Base-by-base conservation (phyloP, 2,797 vertebrate genomes). In the Helostoma temminkii region DNA sequence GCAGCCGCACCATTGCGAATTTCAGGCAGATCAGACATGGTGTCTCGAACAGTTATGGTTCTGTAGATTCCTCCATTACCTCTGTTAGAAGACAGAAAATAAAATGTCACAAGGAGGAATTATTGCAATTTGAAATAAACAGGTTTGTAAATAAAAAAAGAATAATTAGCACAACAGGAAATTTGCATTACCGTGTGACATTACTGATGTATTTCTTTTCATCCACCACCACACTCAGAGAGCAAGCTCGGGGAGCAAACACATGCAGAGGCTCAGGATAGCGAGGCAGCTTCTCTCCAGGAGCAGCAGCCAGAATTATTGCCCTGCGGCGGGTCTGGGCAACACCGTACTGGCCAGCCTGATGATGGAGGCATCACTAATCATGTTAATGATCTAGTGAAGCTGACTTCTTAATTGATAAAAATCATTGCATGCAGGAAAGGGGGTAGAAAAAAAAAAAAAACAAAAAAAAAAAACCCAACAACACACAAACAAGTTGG, bases 11-110 rank as follows among this genome's bases (percentile, higher is more conserved):
- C 98, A 0, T 99, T 99, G 1, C 96, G 94, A 79, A 99, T 93
- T 89, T 99, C 98, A 0, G 98, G 98, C 70, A 99, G 95, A 84
- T 99, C 98, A 0, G 97, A 99, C 97, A 99, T 99, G 0, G 97
- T 94, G 88, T 99, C 98, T 14, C 97, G 90, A 36, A 99, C 98
- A 0, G 98, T 99, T 91, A 99, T 98, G 45, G 97, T 99, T 59
- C 98, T 94, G 92, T 96, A 98, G 1, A 97, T 94, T 0, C 96
- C 96, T 0, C 96, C 96, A 15, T 95, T 96, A 1, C 96, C 94
- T 81, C 97, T 99, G 82, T 24, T 6, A 11, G 9, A 61, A 22
- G 28, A 63, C 2, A 47, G 0, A 25, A 28, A 10, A 19, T 9
- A 5, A 22, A 3, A 1, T 18, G 1, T 32, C 21, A 37, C 0